phyloP scores from a whole-genome alignment of 2,797 vertebrate species.

The Acrossocheilus wenchowensis region DNA sequence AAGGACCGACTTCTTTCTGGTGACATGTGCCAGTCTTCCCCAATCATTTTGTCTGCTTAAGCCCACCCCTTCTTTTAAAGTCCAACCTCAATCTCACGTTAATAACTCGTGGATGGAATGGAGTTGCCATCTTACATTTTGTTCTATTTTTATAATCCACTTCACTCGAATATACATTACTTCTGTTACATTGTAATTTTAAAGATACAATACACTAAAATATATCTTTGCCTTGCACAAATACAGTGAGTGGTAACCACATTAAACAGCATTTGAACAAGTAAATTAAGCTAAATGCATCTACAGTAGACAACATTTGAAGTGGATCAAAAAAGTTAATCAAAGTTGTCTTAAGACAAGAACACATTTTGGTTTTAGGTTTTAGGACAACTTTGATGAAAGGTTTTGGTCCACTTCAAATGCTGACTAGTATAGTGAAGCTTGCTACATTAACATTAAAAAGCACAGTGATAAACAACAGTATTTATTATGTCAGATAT shows the following conservation, averaged over 20 bases:
- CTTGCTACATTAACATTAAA: background rate
- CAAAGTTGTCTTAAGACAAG: no score
- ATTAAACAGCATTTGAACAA: background rate
- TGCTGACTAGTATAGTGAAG: background rate
- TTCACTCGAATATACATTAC: background rate
- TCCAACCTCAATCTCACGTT: background rate
- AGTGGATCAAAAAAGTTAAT: no score
- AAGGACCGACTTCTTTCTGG: background rate
- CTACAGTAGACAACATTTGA: no score
- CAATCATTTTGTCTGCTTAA: background rate
- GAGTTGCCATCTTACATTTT: no score
- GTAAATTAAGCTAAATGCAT: background rate
- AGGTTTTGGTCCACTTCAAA: no score
- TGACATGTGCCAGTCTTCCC: background rate
- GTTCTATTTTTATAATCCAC: background rate
- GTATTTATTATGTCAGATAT: background rate
- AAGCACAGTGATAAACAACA: background rate
- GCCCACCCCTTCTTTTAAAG: background rate
- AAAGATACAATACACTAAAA: background rate
- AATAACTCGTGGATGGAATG: no score
- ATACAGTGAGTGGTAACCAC: background rate
- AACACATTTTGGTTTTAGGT: no score
- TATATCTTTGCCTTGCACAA: background rate
- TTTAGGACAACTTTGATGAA: no score
- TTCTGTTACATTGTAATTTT: background rate